Evolutionary conservation across 2,797 vertebrate genomes (phyloP).

Genomic region (Helarctos malayanus): DNA sequence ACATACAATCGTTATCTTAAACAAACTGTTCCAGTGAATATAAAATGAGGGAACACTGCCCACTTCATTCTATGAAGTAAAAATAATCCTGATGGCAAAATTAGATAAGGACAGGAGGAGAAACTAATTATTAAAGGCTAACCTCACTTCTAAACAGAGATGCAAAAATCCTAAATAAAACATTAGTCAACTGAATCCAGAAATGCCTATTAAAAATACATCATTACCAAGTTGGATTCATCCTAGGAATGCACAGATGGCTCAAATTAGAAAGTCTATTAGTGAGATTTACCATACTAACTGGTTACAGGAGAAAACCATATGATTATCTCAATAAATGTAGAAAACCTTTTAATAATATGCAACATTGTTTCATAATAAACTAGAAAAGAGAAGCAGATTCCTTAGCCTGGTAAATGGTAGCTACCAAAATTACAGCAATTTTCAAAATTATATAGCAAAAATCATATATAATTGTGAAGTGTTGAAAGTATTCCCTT

Average conservation of each 20-base stretch:
- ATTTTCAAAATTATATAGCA: constrained; percentile 13
- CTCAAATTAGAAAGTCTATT: constrained; percentile 48
- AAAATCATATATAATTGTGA: not conserved
- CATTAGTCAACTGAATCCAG: not conserved
- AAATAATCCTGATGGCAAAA: constrained; percentile 53
- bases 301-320: not conserved
- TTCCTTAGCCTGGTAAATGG: not conserved
- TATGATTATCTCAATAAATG: not conserved
- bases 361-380: constrained; percentile 14
- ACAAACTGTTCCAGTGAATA: constrained; percentile 46
- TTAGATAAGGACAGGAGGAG: constrained; percentile 41
- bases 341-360: not conserved
- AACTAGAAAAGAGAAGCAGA: not conserved
- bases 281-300: not conserved
- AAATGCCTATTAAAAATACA: constrained; percentile 54
- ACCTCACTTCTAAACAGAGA: constrained; percentile 51
- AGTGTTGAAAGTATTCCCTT: constrained; percentile 30
- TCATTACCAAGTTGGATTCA: constrained; percentile 32
- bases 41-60: constrained; percentile 49
- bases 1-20: not conserved
- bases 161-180: constrained; percentile 57
- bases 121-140: constrained; percentile 32
- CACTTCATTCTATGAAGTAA: constrained; percentile 33
- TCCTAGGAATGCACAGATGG: constrained; percentile 7
- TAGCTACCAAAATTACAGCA: not conserved